phyloP scores from a whole-genome alignment of 1,140 invertebrate genomes.

The Tetragonula clypearis region DNA sequence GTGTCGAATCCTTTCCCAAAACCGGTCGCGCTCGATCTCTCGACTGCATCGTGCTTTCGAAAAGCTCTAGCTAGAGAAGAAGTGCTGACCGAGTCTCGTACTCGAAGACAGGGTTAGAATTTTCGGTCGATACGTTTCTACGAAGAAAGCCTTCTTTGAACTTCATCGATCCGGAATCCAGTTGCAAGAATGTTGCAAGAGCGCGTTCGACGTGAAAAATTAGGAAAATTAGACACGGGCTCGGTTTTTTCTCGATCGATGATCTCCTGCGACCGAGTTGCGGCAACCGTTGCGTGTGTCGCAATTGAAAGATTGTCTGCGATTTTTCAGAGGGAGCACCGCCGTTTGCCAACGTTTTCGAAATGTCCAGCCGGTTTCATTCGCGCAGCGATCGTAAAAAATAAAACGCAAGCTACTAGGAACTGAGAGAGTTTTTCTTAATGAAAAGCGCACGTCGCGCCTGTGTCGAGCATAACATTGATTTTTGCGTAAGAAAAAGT shows the following conservation, averaged over 20 bases:
- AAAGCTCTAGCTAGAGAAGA: no score
- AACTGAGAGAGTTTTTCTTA: no score
- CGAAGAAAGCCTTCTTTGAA: no score
- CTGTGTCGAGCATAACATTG: background rate
- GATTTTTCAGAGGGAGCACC: background rate
- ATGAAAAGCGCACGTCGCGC: no score
- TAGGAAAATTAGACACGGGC: background rate
- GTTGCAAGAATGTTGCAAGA: no score
- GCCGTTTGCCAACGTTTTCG: constrained; percentile 13
- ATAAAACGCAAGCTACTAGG: no score
- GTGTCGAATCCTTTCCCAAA: background rate
- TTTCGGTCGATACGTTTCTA: no score
- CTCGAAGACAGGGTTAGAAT: no score
- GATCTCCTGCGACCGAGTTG: constrained; percentile 18
- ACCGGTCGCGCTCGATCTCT: background rate
- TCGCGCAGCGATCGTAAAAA: no score
- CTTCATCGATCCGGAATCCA: no score
- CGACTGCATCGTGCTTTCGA: background rate
- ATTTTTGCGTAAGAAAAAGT: background rate
- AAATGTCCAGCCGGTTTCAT: background rate
- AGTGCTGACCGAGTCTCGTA: no score
- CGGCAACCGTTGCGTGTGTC: constrained; percentile 27
- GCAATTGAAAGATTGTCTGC: constrained; percentile 8
- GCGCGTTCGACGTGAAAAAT: background rate
- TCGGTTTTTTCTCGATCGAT: background rate